Evolutionary conservation across 2,888 invertebrate genomes (phyloP).

Genomic region (Orchesella flavescens): DNA sequence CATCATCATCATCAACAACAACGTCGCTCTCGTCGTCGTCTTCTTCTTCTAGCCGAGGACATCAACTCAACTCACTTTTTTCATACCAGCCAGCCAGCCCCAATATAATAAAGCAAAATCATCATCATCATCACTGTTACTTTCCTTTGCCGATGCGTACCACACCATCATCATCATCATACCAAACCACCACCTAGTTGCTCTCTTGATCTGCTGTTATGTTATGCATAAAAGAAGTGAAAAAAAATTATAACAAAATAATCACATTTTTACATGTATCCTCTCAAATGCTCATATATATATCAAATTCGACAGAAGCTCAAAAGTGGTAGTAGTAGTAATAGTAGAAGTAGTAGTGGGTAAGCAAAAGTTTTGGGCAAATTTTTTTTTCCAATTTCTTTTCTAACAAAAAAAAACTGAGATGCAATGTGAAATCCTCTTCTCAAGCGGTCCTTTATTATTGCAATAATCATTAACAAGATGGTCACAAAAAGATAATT

Average conservation of each 20-base stretch:
- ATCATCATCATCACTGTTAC: conserved; percentile 35
- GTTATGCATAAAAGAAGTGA: neutral
- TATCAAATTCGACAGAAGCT: neutral
- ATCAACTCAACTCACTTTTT: conserved; percentile 56
- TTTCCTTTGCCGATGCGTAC: conserved; percentile 33
- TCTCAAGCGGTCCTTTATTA: conserved; percentile 2
- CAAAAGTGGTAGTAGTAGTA: neutral
- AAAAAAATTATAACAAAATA: conserved; percentile 28
- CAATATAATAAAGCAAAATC: neutral
- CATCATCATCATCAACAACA: conserved; percentile 30
- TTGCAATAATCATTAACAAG: conserved; percentile 25
- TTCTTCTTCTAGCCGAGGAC: conserved; percentile 56
- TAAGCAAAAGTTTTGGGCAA: neutral
- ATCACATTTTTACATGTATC: conserved; percentile 18
- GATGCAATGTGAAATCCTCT: conserved; percentile 48
- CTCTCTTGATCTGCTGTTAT: conserved; percentile 8
- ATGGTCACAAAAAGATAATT: conserved; percentile 14
- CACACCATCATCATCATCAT: neutral
- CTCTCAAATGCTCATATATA: neutral
- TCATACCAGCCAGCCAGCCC: neutral
- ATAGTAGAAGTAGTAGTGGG: neutral
- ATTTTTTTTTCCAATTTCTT: neutral
- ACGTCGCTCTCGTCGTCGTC: conserved; percentile 51
- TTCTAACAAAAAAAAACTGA: neutral
- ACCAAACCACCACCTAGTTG: neutral